These are phyloP conservation scores for Anhinga anhinga DNA, from an alignment of 2,113 vertebrate species.

Conservation along the genomic window DNA sequence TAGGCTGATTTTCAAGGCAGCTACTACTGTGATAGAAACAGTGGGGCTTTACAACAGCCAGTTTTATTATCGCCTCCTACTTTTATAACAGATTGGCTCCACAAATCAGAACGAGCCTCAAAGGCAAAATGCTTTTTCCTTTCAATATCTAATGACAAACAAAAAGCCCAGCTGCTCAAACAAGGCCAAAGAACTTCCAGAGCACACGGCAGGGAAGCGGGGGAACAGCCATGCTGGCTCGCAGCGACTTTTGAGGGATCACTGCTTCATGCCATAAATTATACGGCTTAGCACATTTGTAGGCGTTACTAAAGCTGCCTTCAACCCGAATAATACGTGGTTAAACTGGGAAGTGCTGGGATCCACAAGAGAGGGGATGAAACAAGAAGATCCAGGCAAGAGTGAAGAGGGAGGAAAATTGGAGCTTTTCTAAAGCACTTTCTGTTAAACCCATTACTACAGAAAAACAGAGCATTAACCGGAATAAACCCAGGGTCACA, in stretches of 20 bases:
- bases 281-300: not conserved
- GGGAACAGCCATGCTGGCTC: not conserved
- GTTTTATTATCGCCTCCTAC: constrained; percentile 1
- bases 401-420: not conserved
- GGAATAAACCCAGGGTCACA: not conserved
- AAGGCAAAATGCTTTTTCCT: not conserved
- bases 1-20: constrained; percentile 31
- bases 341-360: not conserved
- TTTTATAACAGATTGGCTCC: not conserved
- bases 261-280: not conserved
- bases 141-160: not conserved
- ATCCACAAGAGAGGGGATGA: not conserved
- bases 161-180: constrained; percentile 17
- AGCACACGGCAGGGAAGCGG: not conserved
- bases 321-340: not conserved
- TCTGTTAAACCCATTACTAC: not conserved
- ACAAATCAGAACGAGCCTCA: constrained; percentile 21
- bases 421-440: not conserved
- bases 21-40: not conserved
- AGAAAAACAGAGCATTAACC: not conserved
- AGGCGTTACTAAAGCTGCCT: not conserved
- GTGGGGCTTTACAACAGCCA: not conserved
- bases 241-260: not conserved
- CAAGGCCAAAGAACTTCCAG: not conserved
- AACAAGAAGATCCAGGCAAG: not conserved